phyloP scores from a whole-genome alignment of 2,888 invertebrate genomes.

The Euzetes globulus region DNA sequence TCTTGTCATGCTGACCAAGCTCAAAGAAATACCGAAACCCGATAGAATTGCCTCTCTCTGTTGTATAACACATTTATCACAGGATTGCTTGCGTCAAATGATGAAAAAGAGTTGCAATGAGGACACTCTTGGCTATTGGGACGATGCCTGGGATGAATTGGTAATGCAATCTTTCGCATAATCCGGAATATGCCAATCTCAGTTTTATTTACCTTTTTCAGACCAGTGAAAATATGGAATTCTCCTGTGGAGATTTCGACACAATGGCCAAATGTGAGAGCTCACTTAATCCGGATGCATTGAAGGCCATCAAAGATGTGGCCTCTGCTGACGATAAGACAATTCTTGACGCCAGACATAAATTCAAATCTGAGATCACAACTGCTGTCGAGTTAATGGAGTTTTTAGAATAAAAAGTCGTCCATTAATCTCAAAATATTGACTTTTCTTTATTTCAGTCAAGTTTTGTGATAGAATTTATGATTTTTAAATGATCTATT shows the following conservation, averaged over 20 bases:
- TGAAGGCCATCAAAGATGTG: background rate
- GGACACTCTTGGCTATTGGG: background rate
- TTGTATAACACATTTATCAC: background rate
- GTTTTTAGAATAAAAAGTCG: background rate
- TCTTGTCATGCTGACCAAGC: background rate
- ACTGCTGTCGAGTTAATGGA: constrained; percentile 6
- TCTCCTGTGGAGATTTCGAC: background rate
- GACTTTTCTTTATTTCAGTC: no score
- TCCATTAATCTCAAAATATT: no score
- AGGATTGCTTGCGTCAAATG: background rate
- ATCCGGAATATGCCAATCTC: no score
- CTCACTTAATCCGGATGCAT: background rate
- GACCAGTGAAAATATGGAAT: background rate
- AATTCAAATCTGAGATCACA: constrained; percentile 3
- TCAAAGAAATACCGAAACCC: background rate
- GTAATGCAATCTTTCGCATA: background rate
- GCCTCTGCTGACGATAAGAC: background rate
- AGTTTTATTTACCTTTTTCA: background rate
- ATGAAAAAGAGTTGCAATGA: background rate
- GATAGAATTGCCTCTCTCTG: background rate
- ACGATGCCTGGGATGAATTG: background rate
- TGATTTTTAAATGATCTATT: no score
- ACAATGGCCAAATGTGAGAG: background rate
- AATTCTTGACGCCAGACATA: background rate
- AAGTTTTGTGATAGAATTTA: no score